Base-by-base conservation (phyloP, 2,113 vertebrate genomes). In the Connochaetes taurinus region DNA sequence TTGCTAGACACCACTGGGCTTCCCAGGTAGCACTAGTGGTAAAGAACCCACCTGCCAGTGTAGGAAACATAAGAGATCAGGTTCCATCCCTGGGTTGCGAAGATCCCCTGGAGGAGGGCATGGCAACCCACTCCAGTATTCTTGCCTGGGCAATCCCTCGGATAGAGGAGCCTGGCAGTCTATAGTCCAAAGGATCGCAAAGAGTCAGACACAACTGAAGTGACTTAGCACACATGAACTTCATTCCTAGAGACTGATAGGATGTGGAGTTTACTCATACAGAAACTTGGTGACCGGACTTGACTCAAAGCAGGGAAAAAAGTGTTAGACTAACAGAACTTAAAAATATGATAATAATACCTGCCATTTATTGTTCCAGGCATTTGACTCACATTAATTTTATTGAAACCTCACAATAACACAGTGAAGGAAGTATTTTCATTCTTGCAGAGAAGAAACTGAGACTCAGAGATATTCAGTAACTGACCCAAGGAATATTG, bases 401-500 rank as follows among this genome's bases (percentile, higher is more conserved):
- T 96, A 71, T 92, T 92, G 91, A 87, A 52, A 92, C n/a, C 6
- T 97, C 29, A 86, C 25, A 80, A 87, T 55, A 90, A 45, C 47
- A 67, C 74, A 84, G 16, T 78, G 58, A 95, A 82, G 55, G 71
- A 95, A 97, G 83, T 95, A 92, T 81, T 92, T 93, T 88, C 31
- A 33, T 93, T 43, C 29, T 94, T 97, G 95, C 83, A 60, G 60
- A 60, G 31, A 86, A 90, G 92, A 76, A 90, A 91, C 53, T 81
- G 53, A 80, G 81, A 92, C 55, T 71, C 91, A 94, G n/a, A 92
- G 62, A 91, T 91, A 94, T 53, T 78, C 86, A 87, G 71, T 87
- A 96, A 82, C 57, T 94, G 94, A 83, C 83, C 60, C 53, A 85
- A 95, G 87, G 87, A 96, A 87, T 91, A 95, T 92, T 89, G 90